These are phyloP conservation scores for Anolis carolinensis DNA, from an alignment of 2,113 vertebrate species.

Conservation along the genomic window DNA sequence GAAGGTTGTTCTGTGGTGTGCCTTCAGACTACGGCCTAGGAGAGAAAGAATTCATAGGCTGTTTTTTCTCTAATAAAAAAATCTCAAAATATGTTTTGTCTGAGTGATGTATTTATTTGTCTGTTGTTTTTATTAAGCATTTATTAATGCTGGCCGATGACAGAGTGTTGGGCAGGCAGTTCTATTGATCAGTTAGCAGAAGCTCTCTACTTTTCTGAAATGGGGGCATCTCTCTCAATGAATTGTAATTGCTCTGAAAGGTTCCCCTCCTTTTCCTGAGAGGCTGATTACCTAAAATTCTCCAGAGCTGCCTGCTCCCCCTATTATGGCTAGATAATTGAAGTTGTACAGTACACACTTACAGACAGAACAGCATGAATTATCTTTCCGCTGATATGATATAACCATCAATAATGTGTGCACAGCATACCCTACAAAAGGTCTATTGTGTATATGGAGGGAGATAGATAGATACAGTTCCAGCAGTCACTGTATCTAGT, in stretches of 20 bases:
- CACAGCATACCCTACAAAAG: conserved; percentile 69
- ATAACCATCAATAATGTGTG: conserved; percentile 72
- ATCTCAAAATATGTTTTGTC: background rate
- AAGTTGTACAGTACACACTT: conserved; percentile 56
- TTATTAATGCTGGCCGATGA: background rate
- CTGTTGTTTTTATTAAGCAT: background rate
- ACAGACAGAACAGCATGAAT: conserved; percentile 62
- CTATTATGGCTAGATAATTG: conserved; percentile 64
- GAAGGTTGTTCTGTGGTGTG: background rate
- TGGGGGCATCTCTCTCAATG: background rate
- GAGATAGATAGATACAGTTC: conserved; percentile 59
- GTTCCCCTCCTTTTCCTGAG: conserved; percentile 37
- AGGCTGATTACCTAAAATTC: conserved; percentile 54
- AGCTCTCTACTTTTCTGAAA: conserved; percentile 23
- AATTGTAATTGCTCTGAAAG: conserved; percentile 37
- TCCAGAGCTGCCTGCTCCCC: conserved; percentile 35
- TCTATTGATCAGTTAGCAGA: accelerated
- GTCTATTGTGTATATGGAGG: conserved; percentile 70
- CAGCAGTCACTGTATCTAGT: conserved; percentile 65
- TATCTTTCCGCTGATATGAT: conserved; percentile 73
- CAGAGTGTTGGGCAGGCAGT: background rate
- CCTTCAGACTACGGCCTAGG: background rate
- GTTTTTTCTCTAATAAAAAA: conserved; percentile 29
- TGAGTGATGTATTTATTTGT: background rate
- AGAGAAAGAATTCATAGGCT: background rate